Percentiles rank a stretch among this genome's conserved stretches.
Evolutionary conservation across 1,140 invertebrate species (phyloP).

Genomic region (Procambarus virginalis): DNA sequence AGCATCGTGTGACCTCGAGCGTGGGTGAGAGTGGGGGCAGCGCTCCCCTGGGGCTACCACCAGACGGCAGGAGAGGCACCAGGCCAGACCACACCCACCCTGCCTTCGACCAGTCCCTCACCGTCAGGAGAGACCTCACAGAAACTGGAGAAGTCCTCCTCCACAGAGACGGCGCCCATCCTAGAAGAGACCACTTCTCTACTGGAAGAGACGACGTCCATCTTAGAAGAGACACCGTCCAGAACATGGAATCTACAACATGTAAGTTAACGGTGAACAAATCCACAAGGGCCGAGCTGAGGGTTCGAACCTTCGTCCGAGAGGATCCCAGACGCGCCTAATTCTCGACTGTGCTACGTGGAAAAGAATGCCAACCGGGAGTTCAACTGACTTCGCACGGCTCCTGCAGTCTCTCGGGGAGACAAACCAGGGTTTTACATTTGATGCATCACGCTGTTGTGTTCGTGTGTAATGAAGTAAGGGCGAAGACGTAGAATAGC

Average conservation of each 20-base stretch:
- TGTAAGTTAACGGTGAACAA: not conserved
- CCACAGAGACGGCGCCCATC: not conserved
- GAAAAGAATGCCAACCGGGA: no score
- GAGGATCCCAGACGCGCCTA: no score
- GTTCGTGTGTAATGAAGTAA: no score
- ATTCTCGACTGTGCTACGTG: no score
- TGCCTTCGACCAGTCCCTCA: not conserved
- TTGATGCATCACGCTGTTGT: not conserved
- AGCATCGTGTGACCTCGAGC: slow-evolving; percentile 5
- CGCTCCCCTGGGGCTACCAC: slow-evolving; percentile 1
- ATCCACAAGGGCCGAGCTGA: no score
- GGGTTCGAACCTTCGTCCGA: no score
- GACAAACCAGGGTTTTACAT: not conserved
- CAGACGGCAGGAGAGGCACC: slow-evolving; percentile 21
- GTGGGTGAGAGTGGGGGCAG: not conserved
- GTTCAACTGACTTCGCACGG: no score
- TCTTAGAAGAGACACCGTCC: not conserved
- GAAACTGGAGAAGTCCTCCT: not conserved
- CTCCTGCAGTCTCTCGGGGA: no score
- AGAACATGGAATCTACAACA: slow-evolving; percentile 31
- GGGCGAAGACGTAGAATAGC: no score
- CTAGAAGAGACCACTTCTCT: not conserved
- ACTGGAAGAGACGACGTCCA: not conserved
- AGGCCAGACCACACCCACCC: not conserved
- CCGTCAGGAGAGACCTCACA: not conserved